Conservation (phyloP, 1,140 invertebrate species). For the honey bee (Apis mellifera) region DNA sequence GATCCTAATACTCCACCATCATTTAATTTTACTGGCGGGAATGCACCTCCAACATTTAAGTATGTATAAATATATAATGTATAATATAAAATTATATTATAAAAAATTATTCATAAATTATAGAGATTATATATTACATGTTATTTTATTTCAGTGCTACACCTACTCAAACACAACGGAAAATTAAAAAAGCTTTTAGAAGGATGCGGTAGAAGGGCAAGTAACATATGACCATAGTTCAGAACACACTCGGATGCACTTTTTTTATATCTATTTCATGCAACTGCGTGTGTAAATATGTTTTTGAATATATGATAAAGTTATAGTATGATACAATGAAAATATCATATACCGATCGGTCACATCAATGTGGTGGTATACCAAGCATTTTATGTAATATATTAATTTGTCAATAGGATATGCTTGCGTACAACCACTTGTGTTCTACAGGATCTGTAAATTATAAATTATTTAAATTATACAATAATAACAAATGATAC, state of each 20-base stretch:
- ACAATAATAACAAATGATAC: constrained; percentile 65
- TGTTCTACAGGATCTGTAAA: constrained; percentile 75
- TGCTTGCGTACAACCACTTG: constrained; percentile 70
- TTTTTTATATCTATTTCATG: constrained; percentile 38
- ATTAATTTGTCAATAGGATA: constrained; percentile 64
- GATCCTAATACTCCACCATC: constrained; percentile 76
- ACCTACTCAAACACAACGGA: constrained; percentile 62
- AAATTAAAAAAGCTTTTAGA: constrained; percentile 78
- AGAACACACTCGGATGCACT: constrained; percentile 46
- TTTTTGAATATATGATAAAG: constrained; percentile 56
- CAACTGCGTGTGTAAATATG: constrained; percentile 47
- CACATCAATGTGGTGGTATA: constrained; percentile 64
- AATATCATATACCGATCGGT: constrained; percentile 57
- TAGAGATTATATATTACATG: background rate
- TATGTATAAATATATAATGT: constrained; percentile 59
- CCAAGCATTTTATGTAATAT: constrained; percentile 72
- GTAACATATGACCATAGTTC: constrained; percentile 41
- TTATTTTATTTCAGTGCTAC: constrained; percentile 58
- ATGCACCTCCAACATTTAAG: constrained; percentile 74
- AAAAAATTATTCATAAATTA: background rate
- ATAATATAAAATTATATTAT: background rate
- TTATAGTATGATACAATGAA: constrained; percentile 59
- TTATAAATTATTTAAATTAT: constrained; percentile 78
- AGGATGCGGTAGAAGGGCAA: constrained; percentile 71
- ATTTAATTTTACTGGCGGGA: constrained; percentile 79